A percentile compares a stretch with the other conserved stretches of the same genome.
Conservation (phyloP, 2,113 vertebrate species). For the Geococcyx californianus region DNA sequence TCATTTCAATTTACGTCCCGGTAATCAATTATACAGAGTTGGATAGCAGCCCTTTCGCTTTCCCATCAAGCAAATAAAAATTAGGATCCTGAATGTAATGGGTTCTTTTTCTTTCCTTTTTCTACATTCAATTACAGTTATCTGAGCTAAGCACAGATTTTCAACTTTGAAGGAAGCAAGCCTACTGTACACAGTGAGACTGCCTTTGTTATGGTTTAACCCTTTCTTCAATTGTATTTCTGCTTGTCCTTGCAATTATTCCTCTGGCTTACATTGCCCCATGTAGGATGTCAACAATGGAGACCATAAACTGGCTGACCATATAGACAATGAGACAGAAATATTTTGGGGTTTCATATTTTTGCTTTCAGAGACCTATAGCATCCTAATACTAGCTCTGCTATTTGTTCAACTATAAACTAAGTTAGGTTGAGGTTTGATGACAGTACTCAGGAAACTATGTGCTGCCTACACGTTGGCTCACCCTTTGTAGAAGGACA, state of each 20-base stretch:
- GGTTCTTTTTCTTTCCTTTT: neutral
- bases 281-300: neutral
- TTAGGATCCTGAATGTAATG: neutral
- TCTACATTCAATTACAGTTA: neutral
- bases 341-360: neutral
- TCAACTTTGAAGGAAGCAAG: neutral
- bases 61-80: neutral
- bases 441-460: neutral
- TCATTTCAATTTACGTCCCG: neutral
- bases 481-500: neutral
- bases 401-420: neutral
- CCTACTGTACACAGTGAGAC: neutral
- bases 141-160: neutral
- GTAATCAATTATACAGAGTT: constrained; percentile 6
- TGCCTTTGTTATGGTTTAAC: neutral
- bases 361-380: neutral
- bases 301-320: neutral
- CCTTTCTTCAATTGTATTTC: neutral
- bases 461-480: neutral
- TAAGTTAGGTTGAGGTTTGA: neutral
- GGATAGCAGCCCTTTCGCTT: neutral
- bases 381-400: neutral
- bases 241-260: neutral
- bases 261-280: neutral
- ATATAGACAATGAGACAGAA: neutral